Base-by-base conservation (phyloP, 92 coral and sea anemone species). In the Anthopleura xanthogrammica region DNA sequence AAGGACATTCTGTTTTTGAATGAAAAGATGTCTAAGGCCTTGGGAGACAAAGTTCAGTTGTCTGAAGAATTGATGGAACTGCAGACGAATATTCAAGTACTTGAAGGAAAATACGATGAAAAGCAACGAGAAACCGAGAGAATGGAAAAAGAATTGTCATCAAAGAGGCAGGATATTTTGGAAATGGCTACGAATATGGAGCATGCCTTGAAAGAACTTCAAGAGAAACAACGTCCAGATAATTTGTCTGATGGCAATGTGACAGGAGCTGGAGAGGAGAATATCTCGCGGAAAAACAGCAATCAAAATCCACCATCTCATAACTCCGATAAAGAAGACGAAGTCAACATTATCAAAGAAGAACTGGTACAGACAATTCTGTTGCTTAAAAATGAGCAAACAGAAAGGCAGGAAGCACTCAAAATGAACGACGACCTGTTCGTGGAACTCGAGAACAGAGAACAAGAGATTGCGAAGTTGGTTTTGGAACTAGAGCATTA, bases 1-100 rank as follows among this genome's bases (percentile, higher is more conserved):
- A 86, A 87, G 23, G 92, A 89, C 57, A 87, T 92, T 36, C 75
- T 94, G 19, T 85, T 76, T 2, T 91, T 95, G 50, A 93, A 93
- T 77, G 95, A 92, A 43, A 85, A 86, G 60, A 87, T 97, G 81
- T 87, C 89, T 43, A 88, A 81, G 39, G 72, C 89, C 50, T 58
- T 94, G 56, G 90, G 89, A 13, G 95, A 91, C 77, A 89, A 91
- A 20, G 77, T 89, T 9, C 55, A 60, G 50, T 80, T 93, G 64
- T 80, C 93, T 16, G 92, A 93, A 60, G 88, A 92, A 52, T 65
- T 93, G 75, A 86, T 83, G 17, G 88, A 84, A 41, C 78, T 88
- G 40, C 93, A 86, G 42, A 75, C 86, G 41, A 91, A 82, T 77
- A 81, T 91, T 23, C 54, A 83, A 8, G 70, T 83, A 40, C 80